Base-by-base conservation (phyloP, 2,888 invertebrate species). In the Ichneumoninae sp. region DNA sequence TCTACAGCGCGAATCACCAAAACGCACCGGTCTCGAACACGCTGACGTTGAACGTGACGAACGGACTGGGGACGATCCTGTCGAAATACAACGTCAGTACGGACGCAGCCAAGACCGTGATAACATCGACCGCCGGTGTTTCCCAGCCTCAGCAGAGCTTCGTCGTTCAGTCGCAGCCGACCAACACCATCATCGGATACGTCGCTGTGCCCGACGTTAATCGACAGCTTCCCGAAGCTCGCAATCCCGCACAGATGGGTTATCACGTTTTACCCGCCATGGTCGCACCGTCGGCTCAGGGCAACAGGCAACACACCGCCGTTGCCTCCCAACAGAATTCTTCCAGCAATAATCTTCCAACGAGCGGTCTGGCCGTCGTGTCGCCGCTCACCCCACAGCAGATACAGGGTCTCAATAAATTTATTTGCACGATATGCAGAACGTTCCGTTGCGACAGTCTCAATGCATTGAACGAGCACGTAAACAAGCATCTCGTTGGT, bases 311-410 rank as follows among this genome's bases (percentile, higher is more conserved):
- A 6, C 79, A 33, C 10, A 26, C 16, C 36, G 19, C 10, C 30
- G 54, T 10, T 0, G 44, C 50, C 5, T 1, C 65, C 10, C 75
- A 73, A n/a, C 79, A 66, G 36, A 44, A 33, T n/a, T 19, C 77
- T 81, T 76, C 79, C 83, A 74, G 19, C 44, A 60, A 47, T 22
- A 30, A 68, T 71, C 82, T 83, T 83, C 82, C 82, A 71, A 63
- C 70, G 1, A 60, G 65, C 57, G 54, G 69, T 13, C 16, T 44
- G 26, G 33, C 40, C 13, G 50, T 26, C 33, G 50, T 26, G 16
- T 33, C 70, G 16, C 47, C 70, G 1, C 22, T 66, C 22, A 30
- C 65, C 1, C 47, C 73, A 36, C 74, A 65, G 3, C 75, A 63
- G n/a, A 19, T 16, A 13, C 19, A 40, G 19, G n/a, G 16, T 26